Evolutionary conservation across 1,140 invertebrate species (phyloP).

Genomic region (Campoletis sonorensis): DNA sequence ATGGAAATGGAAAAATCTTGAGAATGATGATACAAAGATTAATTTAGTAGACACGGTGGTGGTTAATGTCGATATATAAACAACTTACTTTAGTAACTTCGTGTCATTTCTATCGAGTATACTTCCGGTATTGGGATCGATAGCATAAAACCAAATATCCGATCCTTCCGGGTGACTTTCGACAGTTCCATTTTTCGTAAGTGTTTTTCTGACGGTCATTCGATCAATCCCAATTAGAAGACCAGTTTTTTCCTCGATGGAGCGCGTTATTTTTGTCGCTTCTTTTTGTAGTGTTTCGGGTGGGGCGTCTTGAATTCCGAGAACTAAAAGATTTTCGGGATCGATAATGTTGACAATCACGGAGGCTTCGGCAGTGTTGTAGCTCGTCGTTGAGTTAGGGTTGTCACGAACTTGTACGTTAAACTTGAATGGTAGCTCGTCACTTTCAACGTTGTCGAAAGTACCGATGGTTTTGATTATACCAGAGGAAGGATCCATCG

Average conservation of each 20-base stretch:
- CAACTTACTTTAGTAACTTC: slow-evolving; percentile 80
- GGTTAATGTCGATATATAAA: slow-evolving; percentile 19
- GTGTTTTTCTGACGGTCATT: slow-evolving; percentile 82
- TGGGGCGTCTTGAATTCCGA: slow-evolving; percentile 86
- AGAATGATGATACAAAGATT: not conserved
- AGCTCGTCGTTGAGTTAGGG: slow-evolving; percentile 80
- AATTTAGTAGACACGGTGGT: too few species aligned
- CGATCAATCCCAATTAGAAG: slow-evolving; percentile 88
- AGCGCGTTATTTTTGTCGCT: slow-evolving; percentile 80
- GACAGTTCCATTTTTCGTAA: slow-evolving; percentile 84
- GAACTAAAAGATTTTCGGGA: slow-evolving; percentile 84
- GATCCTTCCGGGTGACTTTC: slow-evolving; percentile 86
- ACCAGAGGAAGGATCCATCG: slow-evolving; percentile 84
- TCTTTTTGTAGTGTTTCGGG: slow-evolving; percentile 83
- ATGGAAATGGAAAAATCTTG: not conserved
- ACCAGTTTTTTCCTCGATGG: slow-evolving; percentile 85
- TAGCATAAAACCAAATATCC: slow-evolving; percentile 90
- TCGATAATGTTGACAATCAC: slow-evolving; percentile 85
- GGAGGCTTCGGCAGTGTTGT: slow-evolving; percentile 80
- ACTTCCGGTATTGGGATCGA: slow-evolving; percentile 87
- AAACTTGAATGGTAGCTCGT: slow-evolving; percentile 84
- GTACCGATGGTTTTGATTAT: slow-evolving; percentile 84
- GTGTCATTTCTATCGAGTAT: slow-evolving; percentile 85
- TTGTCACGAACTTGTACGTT: slow-evolving; percentile 87
- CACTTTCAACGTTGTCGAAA: slow-evolving; percentile 81